Conservation (phyloP, 92 coral and sea anemone genomes). For the Anthopleura xanthogrammica region DNA sequence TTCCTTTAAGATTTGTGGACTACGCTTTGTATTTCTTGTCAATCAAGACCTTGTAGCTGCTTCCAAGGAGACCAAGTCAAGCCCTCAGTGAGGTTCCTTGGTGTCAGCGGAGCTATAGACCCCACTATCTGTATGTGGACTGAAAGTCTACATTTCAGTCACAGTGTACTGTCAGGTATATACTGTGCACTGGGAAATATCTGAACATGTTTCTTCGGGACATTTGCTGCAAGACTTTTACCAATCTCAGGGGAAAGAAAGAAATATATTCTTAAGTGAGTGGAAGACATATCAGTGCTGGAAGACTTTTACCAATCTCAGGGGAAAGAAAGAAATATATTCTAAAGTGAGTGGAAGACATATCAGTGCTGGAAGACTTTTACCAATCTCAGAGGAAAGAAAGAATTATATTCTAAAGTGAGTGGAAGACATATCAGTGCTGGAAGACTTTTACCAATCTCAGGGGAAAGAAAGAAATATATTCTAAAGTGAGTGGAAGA, state of each 20-base stretch:
- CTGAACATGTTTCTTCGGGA: neutral
- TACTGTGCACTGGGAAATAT: neutral
- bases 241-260: neutral
- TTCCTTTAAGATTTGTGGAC: conserved; percentile 78
- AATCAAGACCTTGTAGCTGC: conserved; percentile 79
- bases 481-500: too few species aligned
- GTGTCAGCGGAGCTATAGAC: neutral
- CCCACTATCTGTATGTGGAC: neutral
- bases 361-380: too few species aligned
- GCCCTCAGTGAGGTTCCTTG: neutral
- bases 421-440: too few species aligned
- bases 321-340: too few species aligned
- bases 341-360: too few species aligned
- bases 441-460: too few species aligned
- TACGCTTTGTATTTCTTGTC: conserved; percentile 89
- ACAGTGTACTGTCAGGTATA: neutral
- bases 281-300: too few species aligned
- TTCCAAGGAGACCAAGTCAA: conserved; percentile 59
- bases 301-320: too few species aligned
- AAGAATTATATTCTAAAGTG: too few species aligned
- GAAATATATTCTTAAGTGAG: neutral
- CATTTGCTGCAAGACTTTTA: neutral
- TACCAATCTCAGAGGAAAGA: too few species aligned
- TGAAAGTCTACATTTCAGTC: neutral
- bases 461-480: too few species aligned